Base-by-base conservation (phyloP, 1,140 invertebrate species). In the Drosophila truncata region DNA sequence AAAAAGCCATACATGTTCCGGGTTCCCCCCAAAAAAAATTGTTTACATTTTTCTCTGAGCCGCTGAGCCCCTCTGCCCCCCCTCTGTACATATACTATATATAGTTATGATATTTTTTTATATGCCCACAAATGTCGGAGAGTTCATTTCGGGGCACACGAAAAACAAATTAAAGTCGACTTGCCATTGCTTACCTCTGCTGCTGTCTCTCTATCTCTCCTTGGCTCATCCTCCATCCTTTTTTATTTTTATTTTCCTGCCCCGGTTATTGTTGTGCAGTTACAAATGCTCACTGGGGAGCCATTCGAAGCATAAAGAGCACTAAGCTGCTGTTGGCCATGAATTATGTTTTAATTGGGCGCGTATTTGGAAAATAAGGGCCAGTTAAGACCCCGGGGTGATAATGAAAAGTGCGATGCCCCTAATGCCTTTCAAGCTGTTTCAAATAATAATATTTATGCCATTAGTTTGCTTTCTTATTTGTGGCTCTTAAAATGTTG, bases 281-380 rank as follows among this genome's bases (percentile, higher is more conserved):
- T 78, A 79, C 81, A 90, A 90, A 90, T 84, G 81, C 78, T 90
- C 85, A 77, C 85, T 67, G 80, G 86, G 67, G 85, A 82, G 80
- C 75, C 71, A 83, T 90, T 88, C 65, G 80, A 37, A 63, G 78
- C 66, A 88, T 88, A 88, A 88, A 85, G 81, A 82, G 80, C 81
- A 82, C 82, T 90, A 90, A 90, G 83, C 81, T 90, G 81, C 81
- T 78, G 25, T 47, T 55, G 74, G 85, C 78, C 81, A 90, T 90
- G 86, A 90, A 90, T 90, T 88, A 90, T 82, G 75, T 80, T 90
- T 82, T 85, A 90, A 90, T 90, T 90, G 85, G 80, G 71, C 66
- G 63, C 76, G 70, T 65, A 80, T 83, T 83, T 82, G 69, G 74
- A 18, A 64, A 82, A 71, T 63, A 67, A 72, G 49, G 41, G 44